phyloP scores from a whole-genome alignment of 2,113 vertebrate species.

The Neolamprologus kungweensis region DNA sequence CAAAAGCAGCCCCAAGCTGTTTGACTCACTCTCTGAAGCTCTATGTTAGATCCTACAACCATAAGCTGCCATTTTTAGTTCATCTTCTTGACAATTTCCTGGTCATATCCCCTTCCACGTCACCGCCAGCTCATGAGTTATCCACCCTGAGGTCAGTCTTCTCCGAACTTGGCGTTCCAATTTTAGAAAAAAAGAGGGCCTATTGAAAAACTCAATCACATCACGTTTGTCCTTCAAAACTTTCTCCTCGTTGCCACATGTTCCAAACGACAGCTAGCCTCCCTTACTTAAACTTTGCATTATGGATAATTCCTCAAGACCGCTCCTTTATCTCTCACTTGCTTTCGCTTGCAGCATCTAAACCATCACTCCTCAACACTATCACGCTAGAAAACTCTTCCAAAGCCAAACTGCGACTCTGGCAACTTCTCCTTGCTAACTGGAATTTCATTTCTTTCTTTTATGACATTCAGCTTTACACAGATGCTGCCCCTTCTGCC shows the following conservation, averaged over 20 bases:
- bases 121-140: neutral
- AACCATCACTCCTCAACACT: neutral
- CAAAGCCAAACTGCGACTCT: neutral
- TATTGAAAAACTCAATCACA: neutral
- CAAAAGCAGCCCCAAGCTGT: neutral
- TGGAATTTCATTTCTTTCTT: neutral
- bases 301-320: neutral
- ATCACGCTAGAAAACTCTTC: neutral
- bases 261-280: neutral
- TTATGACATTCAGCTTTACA: neutral
- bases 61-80: neutral
- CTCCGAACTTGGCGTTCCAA: accelerated
- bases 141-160: neutral
- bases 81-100: neutral
- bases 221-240: neutral
- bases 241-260: neutral
- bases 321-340: neutral
- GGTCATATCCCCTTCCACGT: neutral
- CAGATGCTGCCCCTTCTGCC: neutral
- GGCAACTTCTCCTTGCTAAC: neutral
- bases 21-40: neutral
- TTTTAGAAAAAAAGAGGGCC: neutral
- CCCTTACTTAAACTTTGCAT: neutral
- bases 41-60: neutral
- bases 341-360: neutral